Evolutionary conservation across 2,797 vertebrate genomes (phyloP).

Genomic region (Steatocranus sp.): DNA sequence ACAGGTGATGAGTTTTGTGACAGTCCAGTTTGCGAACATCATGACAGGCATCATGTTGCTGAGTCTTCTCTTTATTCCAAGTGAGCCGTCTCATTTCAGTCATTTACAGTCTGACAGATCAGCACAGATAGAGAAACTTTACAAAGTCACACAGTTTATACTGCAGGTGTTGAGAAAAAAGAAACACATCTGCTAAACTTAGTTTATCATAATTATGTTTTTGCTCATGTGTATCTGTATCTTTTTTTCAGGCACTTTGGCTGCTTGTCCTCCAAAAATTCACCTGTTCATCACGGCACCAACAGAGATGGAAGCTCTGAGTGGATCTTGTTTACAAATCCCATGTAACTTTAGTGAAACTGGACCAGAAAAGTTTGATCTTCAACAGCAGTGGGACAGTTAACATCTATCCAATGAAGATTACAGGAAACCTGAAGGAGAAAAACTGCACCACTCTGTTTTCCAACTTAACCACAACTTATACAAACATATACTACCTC

Average conservation of each 20-base stretch:
- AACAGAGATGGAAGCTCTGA: constrained; percentile 20
- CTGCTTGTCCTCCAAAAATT: rapidly evolving
- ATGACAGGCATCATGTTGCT: not conserved
- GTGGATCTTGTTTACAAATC: constrained; percentile 57
- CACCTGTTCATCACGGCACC: not conserved
- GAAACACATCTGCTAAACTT: not conserved
- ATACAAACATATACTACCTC: constrained; percentile 44
- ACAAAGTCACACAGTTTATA: not conserved
- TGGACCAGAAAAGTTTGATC: rapidly evolving
- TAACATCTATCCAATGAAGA: not conserved
- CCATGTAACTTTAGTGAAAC: constrained; percentile 27
- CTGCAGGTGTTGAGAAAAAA: too few relatives aligned
- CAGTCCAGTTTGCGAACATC: not conserved
- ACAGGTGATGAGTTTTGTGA: not conserved
- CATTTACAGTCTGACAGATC: not conserved
- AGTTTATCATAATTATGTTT: too few relatives aligned
- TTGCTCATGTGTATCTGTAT: not conserved
- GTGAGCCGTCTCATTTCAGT: rapidly evolving
- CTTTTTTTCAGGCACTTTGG: constrained; percentile 6
- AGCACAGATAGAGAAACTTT: not conserved
- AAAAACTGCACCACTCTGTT: constrained; percentile 56
- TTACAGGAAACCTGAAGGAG: constrained; percentile 35
- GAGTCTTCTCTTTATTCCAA: not conserved
- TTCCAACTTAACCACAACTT: not conserved
- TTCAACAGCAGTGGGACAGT: not conserved